Evolutionary conservation across 1,140 invertebrate species (phyloP).

Genomic region (Euwallacea fornicatus): DNA sequence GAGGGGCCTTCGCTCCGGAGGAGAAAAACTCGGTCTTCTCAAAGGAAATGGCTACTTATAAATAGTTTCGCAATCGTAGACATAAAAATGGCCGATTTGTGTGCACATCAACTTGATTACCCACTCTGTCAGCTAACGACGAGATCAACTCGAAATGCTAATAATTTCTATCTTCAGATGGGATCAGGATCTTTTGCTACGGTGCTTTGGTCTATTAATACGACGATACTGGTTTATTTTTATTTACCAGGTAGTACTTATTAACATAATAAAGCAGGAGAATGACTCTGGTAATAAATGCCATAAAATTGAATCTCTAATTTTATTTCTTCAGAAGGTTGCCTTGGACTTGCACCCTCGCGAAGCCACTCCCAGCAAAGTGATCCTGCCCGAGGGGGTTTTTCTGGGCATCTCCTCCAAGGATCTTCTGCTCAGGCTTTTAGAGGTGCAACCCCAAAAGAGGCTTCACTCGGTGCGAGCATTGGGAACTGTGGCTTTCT

Average conservation of each 20-base stretch:
- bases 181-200: slow-evolving; percentile 15
- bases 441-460: slow-evolving; percentile 53
- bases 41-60: slow-evolving; percentile 19
- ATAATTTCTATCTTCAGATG: slow-evolving; percentile 11
- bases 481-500: slow-evolving; percentile 57
- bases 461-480: slow-evolving; percentile 55
- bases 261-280: neutral
- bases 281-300: neutral
- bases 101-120: slow-evolving; percentile 22
- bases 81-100: slow-evolving; percentile 25
- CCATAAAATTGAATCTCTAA: neutral
- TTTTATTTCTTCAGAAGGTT: neutral
- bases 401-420: slow-evolving; percentile 48
- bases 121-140: slow-evolving; percentile 28
- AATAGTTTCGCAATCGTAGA: slow-evolving; percentile 29
- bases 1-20: slow-evolving; percentile 8
- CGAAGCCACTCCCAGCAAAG: slow-evolving; percentile 20
- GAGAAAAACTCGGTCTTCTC: slow-evolving; percentile 15
- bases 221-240: slow-evolving; percentile 2
- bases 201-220: slow-evolving; percentile 9
- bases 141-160: slow-evolving; percentile 15
- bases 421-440: slow-evolving; percentile 55
- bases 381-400: slow-evolving; percentile 41
- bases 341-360: slow-evolving; percentile 3
- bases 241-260: neutral